A percentile compares a stretch with the other conserved stretches of the same genome.
phyloP scores from a whole-genome alignment of 2,888 invertebrate species.

The Tridacna crocea region DNA sequence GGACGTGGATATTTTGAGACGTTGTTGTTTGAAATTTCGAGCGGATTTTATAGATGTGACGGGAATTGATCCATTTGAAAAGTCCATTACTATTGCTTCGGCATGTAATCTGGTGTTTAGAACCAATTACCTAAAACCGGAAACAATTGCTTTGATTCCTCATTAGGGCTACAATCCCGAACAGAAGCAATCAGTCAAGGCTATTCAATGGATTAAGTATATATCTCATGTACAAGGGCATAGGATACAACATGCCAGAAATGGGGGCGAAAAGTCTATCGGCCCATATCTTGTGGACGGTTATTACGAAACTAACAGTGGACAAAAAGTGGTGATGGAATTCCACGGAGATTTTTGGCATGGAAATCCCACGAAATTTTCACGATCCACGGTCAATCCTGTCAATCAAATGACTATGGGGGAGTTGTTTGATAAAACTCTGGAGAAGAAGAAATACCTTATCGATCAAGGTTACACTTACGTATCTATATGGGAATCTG shows the following conservation, averaged over 20 bases:
- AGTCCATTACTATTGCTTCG: conserved; percentile 48
- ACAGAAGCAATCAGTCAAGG: too few species aligned
- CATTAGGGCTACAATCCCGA: conserved; percentile 51
- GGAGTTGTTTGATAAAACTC: conserved; percentile 42
- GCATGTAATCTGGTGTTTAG: conserved; percentile 47
- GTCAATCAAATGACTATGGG: conserved; percentile 46
- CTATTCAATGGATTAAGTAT: conserved; percentile 54
- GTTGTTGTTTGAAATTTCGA: too few species aligned
- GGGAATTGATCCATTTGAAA: conserved; percentile 52
- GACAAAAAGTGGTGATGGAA: conserved; percentile 43
- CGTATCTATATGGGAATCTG: conserved; percentile 1
- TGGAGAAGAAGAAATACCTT: conserved; percentile 43
- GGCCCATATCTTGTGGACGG: conserved; percentile 56
- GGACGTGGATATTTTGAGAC: too few species aligned
- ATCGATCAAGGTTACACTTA: too few species aligned
- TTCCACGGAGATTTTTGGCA: too few species aligned
- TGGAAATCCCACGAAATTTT: conserved; percentile 33
- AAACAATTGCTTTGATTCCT: conserved; percentile 46
- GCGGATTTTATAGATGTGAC: too few species aligned
- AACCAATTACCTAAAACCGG: conserved; percentile 38
- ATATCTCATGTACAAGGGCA: conserved; percentile 22
- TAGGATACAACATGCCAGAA: conserved; percentile 42
- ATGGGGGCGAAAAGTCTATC: conserved; percentile 51
- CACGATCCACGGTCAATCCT: conserved; percentile 44
- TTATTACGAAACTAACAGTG: conserved; percentile 39